Evolutionary conservation across 2,888 invertebrate species (phyloP).

Genomic region (Doris montereyensis): DNA sequence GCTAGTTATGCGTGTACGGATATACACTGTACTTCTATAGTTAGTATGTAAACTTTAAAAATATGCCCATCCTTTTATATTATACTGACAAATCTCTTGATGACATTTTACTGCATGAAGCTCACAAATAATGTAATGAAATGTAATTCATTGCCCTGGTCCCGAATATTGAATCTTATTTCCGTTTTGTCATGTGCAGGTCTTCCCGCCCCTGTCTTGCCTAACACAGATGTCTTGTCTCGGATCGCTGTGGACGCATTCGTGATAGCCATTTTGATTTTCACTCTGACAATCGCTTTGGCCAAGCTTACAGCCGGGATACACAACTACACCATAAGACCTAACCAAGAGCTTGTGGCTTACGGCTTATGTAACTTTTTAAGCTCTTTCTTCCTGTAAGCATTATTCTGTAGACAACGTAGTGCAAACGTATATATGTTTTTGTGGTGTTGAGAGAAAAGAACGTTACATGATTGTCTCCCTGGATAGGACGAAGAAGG

Average conservation of each 20-base stretch:
- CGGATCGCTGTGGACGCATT: slow-evolving; percentile 61
- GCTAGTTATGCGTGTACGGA: too few relatives aligned
- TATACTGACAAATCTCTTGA: too few relatives aligned
- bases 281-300: slow-evolving; percentile 69
- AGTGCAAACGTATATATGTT: too few relatives aligned
- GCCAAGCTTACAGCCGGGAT: slow-evolving; percentile 72
- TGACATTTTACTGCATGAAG: too few relatives aligned
- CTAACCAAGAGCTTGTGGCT: slow-evolving; percentile 73
- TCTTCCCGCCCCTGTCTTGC: slow-evolving; percentile 64
- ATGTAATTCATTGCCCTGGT: too few relatives aligned
- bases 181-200: too few relatives aligned
- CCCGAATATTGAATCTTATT: too few relatives aligned
- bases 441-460: slow-evolving; percentile 32
- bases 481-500: slow-evolving; percentile 4
- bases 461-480: background rate
- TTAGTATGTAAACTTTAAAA: too few relatives aligned
- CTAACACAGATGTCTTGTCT: slow-evolving; percentile 52
- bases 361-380: slow-evolving; percentile 71
- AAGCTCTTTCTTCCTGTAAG: slow-evolving; percentile 69
- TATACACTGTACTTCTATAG: too few relatives aligned
- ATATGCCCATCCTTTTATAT: too few relatives aligned
- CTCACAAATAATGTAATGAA: too few relatives aligned
- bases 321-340: slow-evolving; percentile 71
- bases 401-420: too few relatives aligned
- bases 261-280: slow-evolving; percentile 66